phyloP scores from a whole-genome alignment of 2,888 invertebrate species.

The Octonoba sinensis region DNA sequence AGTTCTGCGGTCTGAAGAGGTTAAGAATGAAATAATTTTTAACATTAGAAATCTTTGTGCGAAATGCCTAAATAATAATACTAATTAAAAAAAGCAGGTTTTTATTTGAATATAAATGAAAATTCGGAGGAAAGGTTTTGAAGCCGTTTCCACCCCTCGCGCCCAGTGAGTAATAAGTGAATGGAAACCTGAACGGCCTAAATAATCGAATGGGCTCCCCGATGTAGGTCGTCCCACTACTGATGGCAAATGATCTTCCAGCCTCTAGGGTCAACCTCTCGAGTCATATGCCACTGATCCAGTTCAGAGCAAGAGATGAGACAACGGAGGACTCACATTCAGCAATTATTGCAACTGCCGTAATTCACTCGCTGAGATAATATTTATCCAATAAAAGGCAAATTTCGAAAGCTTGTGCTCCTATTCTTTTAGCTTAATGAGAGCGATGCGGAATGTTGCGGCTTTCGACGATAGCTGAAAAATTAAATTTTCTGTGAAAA shows the following conservation, averaged over 20 bases:
- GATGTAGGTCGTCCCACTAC: conserved; percentile 54
- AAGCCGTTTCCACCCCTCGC: neutral
- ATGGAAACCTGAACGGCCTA: conserved; percentile 29
- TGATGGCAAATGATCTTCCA: conserved; percentile 48
- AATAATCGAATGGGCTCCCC: conserved; percentile 37
- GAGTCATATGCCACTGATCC: conserved; percentile 61
- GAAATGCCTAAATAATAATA: too few species aligned
- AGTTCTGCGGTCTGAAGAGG: too few species aligned
- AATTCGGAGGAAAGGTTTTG: neutral
- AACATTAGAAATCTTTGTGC: too few species aligned
- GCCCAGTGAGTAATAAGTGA: neutral
- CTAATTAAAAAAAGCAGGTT: too few species aligned
- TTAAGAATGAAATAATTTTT: too few species aligned
- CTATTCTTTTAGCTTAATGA: conserved; percentile 10
- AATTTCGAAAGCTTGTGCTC: conserved; percentile 32
- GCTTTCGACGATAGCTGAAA: too few species aligned
- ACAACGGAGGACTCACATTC: conserved; percentile 9
- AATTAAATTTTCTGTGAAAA: too few species aligned
- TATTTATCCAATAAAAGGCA: conserved; percentile 23
- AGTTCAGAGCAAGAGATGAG: conserved; percentile 52
- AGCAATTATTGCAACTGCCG: conserved; percentile 16
- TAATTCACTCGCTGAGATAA: conserved; percentile 26
- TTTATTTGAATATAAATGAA: too few species aligned
- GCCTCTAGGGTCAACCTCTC: conserved; percentile 50
- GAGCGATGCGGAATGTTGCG: too few species aligned